Base-by-base conservation (phyloP, 2,797 vertebrate genomes). In the Coregonus sp. region DNA sequence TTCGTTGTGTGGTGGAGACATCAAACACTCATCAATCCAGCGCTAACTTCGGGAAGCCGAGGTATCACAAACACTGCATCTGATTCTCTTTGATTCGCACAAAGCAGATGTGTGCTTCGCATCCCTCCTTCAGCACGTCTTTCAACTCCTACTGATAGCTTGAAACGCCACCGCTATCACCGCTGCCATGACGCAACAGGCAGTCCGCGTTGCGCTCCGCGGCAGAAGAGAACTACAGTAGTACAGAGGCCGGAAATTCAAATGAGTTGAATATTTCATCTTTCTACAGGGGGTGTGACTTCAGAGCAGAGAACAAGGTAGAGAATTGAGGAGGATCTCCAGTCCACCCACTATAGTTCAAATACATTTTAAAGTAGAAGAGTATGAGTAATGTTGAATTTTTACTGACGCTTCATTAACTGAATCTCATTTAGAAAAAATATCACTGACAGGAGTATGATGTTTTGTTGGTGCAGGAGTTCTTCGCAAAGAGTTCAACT, bases 51-150 rank as follows among this genome's bases (percentile, higher is more conserved):
- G 74, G 79, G 76, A 86, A 83, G 74, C 73, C 47, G 29, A 63
- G 78, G 77, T 78, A 80, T 71, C 74, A 75, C 80, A 85, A 83
- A 78, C 71, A 76, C 72, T 73, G 81, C 77, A 77, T 80, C 68
- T 80, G 83, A 84, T 89, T 87, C 79, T 74, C 86, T 89, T 91
- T 88, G 86, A 90, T 89, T 88, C 70, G 16, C 80, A 70, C 61
- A 33, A 59, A 81, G 79, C 77, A 81, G 80, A 84, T 73, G 80
- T 67, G 71, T 81, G 14, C 29, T 3, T 84, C 66, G 70, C 56
- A 61, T 80, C 78, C 77, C 80, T 81, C 72, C 74, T 83, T 78
- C 80, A 35, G 72, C 76, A n/a, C 71, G 29, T 66, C 81, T 84
- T 86, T 86, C 83, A 82, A 75, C 81, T 85, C 77, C 82, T 80